Base-by-base conservation (phyloP, 2,113 vertebrate genomes). In the Rhinichthys klamathensis region DNA sequence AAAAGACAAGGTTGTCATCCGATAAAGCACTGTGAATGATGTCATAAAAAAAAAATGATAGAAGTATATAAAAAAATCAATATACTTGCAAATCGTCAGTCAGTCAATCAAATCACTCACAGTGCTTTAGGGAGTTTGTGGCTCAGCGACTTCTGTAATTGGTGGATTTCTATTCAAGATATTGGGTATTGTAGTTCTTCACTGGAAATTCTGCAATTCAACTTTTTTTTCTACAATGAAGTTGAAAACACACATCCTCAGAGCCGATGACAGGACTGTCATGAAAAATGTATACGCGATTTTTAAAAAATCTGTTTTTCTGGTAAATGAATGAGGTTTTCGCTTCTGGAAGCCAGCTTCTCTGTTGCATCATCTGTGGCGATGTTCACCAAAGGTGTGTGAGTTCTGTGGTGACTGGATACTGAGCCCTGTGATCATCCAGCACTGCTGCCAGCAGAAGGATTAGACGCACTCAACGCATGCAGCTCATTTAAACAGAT, bases 401-500 rank as follows among this genome's bases (percentile, higher is more conserved):
- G 21, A 61, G 56, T 13, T 41, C 12, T 23, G 44, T 58, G 13
- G 27, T 27, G 10, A 8, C 23, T 70, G 41, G 23, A 30, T 61
- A n/a, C 58, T 27, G 54, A 76, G 18, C 41, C 30, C 67, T 44
- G 16, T 58, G 15, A 32, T 46, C 67, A 56, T 32, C 16, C 63
- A 30, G 35, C 44, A 38, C 32, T 35, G 7, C 25, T 84, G 84
- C 83, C 83, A 85, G 87, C 60, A 75, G 6, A 83, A 82, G 90
- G 91, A 93, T 92, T 92, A 92, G 60, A 79, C 79, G 25, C 51
- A 73, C 84, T 87, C 89, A 90, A 90, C 83, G 83, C 84, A 83
- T 90, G 85, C 78, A 77, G 85, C 87, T 88, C 87, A 85, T 85
- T 89, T 92, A 88, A 93, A 89, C 86, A 88, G 91, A 92, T 93